phyloP scores from a whole-genome alignment of 1,140 invertebrate species.

The Hylaeus anthracinus region DNA sequence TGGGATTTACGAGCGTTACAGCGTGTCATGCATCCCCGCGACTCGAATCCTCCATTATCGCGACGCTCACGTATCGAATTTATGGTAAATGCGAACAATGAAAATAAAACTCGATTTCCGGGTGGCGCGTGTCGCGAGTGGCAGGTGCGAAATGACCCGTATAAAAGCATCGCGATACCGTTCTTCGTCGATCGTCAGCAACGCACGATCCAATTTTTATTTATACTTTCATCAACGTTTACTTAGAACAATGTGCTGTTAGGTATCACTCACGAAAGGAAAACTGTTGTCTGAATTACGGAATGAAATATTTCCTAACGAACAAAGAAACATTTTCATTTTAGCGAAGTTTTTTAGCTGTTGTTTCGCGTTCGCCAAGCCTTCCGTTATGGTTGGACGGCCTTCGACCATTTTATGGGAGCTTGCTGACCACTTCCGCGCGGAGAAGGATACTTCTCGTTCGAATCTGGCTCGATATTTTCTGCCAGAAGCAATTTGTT shows the following conservation, averaged over 20 bases:
- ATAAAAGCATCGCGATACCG: background rate
- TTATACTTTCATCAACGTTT: too few species aligned
- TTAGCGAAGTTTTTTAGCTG: too few species aligned
- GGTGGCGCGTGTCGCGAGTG: background rate
- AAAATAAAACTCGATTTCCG: constrained; percentile 31
- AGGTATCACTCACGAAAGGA: too few species aligned
- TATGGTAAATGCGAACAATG: constrained; percentile 18
- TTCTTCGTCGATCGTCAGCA: too few species aligned
- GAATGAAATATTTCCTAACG: too few species aligned
- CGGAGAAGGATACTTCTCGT: background rate
- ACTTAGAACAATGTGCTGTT: too few species aligned
- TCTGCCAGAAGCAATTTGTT: background rate
- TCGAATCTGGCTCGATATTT: background rate
- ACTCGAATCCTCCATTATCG: constrained; percentile 11
- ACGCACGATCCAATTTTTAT: too few species aligned
- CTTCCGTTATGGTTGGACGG: background rate
- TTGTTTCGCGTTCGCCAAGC: too few species aligned
- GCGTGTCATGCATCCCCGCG: background rate
- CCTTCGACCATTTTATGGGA: background rate
- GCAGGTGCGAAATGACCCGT: constrained; percentile 21
- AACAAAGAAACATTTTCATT: too few species aligned
- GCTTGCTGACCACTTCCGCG: background rate
- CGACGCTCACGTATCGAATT: constrained; percentile 21
- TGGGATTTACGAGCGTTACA: background rate
- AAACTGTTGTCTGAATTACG: too few species aligned